A percentile compares a stretch with the other conserved stretches of the same genome.
phyloP scores from a whole-genome alignment of 2,797 vertebrate species.

The Falco naumanni region DNA sequence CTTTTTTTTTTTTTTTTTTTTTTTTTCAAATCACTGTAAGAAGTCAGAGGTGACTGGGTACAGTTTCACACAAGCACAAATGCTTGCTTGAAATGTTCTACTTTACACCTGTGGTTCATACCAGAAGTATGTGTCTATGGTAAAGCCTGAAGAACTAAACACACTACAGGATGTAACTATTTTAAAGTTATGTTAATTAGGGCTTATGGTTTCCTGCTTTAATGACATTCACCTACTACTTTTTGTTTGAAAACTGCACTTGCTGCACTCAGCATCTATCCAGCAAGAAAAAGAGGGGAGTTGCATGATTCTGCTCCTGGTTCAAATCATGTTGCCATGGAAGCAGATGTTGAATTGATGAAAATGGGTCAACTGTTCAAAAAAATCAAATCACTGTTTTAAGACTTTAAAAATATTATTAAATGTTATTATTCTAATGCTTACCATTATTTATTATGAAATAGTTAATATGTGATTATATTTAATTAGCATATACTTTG shows the following conservation, averaged over 20 bases:
- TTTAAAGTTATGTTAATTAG: not conserved
- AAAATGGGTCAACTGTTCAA: constrained; percentile 57
- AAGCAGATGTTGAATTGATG: constrained; percentile 45
- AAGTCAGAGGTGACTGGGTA: not conserved
- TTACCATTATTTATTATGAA: not conserved
- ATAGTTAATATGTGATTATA: not conserved
- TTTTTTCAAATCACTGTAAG: not conserved
- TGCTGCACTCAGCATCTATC: not conserved
- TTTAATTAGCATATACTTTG: not conserved
- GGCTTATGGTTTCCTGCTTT: not conserved
- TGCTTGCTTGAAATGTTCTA: not conserved
- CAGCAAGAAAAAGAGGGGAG: not conserved
- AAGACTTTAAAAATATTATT: not conserved
- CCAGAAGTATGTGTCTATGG: not conserved
- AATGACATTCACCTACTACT: not conserved
- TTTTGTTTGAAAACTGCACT: constrained; percentile 22
- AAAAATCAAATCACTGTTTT: not conserved
- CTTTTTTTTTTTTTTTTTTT: no score
- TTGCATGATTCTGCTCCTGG: constrained; percentile 18
- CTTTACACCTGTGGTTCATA: not conserved
- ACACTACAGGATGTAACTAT: not conserved
- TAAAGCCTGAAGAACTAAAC: not conserved
- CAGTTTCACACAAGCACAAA: not conserved
- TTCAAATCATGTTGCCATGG: constrained; percentile 59
- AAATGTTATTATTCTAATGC: not conserved